Evolutionary conservation across 2,797 vertebrate species (phyloP).

Genomic region (Bovichtus variegatus): DNA sequence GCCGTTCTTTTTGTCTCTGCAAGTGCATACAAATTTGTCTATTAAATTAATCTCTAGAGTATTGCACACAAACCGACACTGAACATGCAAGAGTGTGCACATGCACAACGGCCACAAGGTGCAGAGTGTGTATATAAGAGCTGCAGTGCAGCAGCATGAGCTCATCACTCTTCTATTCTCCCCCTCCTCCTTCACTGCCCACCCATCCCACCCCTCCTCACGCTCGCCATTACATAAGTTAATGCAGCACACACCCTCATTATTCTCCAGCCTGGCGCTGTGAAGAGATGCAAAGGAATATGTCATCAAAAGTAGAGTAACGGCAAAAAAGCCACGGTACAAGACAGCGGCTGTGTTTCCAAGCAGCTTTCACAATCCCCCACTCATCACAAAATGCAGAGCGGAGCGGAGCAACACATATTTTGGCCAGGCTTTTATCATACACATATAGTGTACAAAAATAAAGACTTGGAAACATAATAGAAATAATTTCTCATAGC

Average conservation of each 20-base stretch:
- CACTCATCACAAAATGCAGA: conserved; percentile 39
- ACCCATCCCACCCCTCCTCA: conserved; percentile 46
- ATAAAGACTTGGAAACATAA: background rate
- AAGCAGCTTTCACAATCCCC: conserved; percentile 14
- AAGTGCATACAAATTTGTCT: background rate
- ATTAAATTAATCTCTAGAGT: too few species aligned
- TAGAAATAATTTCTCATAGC: background rate
- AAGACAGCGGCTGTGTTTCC: conserved; percentile 10
- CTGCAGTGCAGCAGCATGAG: conserved; percentile 87
- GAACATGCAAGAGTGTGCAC: background rate
- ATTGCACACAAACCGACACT: background rate
- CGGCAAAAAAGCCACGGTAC: conserved; percentile 24
- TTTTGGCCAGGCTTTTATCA: conserved; percentile 32
- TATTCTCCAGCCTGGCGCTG: conserved; percentile 68
- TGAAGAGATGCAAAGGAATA: conserved; percentile 72
- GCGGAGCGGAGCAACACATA: background rate
- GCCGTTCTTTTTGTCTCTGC: background rate
- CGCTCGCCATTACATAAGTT: conserved; percentile 81
- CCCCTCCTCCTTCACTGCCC: conserved; percentile 36
- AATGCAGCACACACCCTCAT: conserved; percentile 81
- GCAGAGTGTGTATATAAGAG: conserved; percentile 69
- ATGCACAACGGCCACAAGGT: conserved; percentile 57
- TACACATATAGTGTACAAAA: conserved; percentile 3
- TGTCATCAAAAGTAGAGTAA: conserved; percentile 70
- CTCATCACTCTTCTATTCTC: conserved; percentile 78